phyloP scores from a whole-genome alignment of 2,797 vertebrate genomes.

The Crax fasciolata region DNA sequence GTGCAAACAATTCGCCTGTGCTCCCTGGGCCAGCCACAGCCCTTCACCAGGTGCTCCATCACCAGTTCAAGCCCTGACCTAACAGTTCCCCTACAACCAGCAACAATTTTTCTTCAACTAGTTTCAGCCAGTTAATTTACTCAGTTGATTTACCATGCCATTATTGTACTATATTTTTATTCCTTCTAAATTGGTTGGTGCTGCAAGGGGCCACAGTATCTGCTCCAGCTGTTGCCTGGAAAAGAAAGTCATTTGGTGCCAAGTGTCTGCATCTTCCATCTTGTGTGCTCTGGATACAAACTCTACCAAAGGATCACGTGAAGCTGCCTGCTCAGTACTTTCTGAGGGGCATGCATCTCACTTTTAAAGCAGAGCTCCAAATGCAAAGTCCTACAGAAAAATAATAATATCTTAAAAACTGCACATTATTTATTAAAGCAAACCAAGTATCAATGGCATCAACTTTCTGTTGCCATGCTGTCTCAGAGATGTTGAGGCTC shows the following conservation, averaged over 20 bases:
- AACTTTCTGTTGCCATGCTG: conserved; percentile 45
- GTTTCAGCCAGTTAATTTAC: not conserved
- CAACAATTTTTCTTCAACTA: not conserved
- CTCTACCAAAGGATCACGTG: not conserved
- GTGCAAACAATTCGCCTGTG: no score
- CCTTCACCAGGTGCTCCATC: no score
- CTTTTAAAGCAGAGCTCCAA: not conserved
- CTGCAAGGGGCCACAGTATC: not conserved
- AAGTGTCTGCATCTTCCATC: not conserved
- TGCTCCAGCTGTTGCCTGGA: not conserved
- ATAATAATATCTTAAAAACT: not conserved
- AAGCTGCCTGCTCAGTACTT: not conserved
- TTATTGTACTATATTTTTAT: not conserved
- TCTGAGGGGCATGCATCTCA: not conserved
- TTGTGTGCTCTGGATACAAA: not conserved
- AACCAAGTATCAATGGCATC: conserved; percentile 20
- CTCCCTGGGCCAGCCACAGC: no score
- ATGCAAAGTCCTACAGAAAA: not conserved
- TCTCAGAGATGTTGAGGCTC: conserved; percentile 26
- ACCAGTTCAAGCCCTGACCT: no score
- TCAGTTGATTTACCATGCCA: not conserved
- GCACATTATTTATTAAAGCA: conserved; percentile 16
- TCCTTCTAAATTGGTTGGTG: not conserved
- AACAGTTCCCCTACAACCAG: not conserved
- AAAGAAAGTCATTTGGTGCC: not conserved